Conservation (phyloP, 2,888 invertebrate genomes). For the Pinctada fucata region DNA sequence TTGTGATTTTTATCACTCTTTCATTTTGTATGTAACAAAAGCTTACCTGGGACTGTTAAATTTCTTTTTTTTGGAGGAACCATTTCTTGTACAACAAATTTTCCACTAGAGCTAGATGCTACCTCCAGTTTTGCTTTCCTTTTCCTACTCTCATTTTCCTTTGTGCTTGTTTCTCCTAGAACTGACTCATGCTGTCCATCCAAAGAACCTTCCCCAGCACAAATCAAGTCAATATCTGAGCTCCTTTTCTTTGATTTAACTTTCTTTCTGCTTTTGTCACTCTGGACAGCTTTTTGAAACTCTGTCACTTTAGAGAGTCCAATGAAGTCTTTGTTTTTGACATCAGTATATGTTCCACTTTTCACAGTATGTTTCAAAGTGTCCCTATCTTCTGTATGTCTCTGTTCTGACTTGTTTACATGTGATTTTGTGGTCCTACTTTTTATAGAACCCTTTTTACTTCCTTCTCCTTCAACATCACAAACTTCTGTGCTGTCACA, state of each 20-base stretch:
- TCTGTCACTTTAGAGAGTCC: background rate
- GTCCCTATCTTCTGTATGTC: background rate
- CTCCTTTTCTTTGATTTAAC: background rate
- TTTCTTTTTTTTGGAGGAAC: slow-evolving; percentile 18
- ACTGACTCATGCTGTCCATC: background rate
- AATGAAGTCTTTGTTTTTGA: background rate
- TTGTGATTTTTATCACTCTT: too few species aligned
- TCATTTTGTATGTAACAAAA: too few species aligned
- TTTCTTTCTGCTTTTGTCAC: background rate
- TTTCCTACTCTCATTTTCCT: background rate
- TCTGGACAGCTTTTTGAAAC: slow-evolving; percentile 12
- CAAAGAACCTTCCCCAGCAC: background rate
- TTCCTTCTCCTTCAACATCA: background rate
- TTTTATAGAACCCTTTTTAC: background rate
- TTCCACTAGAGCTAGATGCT: slow-evolving; percentile 42
- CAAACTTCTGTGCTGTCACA: slow-evolving; percentile 16
- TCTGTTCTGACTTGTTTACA: background rate
- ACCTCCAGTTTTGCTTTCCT: slow-evolving; percentile 22
- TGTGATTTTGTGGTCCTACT: background rate
- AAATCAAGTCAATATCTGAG: slow-evolving; percentile 1
- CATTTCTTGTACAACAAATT: slow-evolving; percentile 35
- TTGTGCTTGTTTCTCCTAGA: background rate
- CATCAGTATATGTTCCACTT: background rate
- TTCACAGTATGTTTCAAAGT: background rate
- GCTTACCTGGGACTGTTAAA: too few species aligned